These are phyloP conservation scores for Galagoides demidoff DNA, from an alignment of 2,797 vertebrate genomes.

Conservation along the genomic window DNA sequence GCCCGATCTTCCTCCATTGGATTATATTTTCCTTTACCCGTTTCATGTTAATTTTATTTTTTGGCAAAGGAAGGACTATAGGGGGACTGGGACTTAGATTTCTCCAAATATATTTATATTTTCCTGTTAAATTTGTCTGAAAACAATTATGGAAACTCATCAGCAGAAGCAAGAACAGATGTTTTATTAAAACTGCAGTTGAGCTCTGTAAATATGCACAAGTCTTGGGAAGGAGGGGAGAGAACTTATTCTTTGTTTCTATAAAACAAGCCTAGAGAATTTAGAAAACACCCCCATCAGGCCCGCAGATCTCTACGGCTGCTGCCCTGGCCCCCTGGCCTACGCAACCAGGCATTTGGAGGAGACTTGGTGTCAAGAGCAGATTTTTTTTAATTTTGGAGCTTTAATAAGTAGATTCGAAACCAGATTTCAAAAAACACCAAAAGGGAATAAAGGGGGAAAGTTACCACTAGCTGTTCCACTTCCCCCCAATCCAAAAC, in stretches of 20 bases:
- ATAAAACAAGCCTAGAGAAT: constrained; percentile 72
- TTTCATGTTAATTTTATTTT: constrained; percentile 58
- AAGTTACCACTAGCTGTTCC: constrained; percentile 24
- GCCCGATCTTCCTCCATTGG: constrained; percentile 43
- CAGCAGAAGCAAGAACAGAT: constrained; percentile 90
- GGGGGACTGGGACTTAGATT: constrained; percentile 61
- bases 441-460: constrained; percentile 64
- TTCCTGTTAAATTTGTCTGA: constrained; percentile 88
- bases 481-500: constrained; percentile 6
- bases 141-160: constrained; percentile 90
- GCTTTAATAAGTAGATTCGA: constrained; percentile 84
- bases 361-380: constrained; percentile 28
- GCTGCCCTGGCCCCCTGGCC: not conserved
- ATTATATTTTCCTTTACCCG: constrained; percentile 67
- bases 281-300: constrained; percentile 58
- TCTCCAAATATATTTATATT: constrained; percentile 83
- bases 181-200: constrained; percentile 90
- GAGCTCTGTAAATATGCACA: constrained; percentile 87
- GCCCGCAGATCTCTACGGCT: not conserved
- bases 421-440: constrained; percentile 80
- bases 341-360: constrained; percentile 59
- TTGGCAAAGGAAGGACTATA: constrained; percentile 55
- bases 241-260: constrained; percentile 79
- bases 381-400: constrained; percentile 57
- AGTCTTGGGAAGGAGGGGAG: constrained; percentile 78